Evolutionary conservation across 2,888 invertebrate species (phyloP), one percentile per base, ranked within the genome.

Genomic region (Myathropa florea): DNA sequence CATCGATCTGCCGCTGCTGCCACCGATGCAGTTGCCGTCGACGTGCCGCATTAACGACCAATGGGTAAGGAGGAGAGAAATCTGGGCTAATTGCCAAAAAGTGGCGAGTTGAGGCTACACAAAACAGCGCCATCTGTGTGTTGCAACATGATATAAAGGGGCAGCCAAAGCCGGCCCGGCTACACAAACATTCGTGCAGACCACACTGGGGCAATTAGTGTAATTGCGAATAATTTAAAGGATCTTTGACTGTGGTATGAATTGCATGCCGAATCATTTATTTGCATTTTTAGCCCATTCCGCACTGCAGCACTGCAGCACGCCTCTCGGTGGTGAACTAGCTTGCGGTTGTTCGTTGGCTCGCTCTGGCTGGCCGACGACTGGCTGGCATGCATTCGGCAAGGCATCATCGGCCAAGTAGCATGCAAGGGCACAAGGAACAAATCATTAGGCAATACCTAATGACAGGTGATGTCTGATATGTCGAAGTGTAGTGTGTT

Each of bases 161-260:
- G 53, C 67, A 68, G 30, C 55, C 12, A 60, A 57, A 76, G 53
- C 28, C 33, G 24, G 7, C 68, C 28, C 33, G 24, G 7, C 68
- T 10, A 67, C 61, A 36, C 46, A 67, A 63, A 46, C 67, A 79
- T 78, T 86, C 86, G 86, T 86, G 86, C 83, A 55, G 83, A 67
- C 83, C 83, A 83, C 77, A 82, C 70, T 53, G 70, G 75, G 78
- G 87, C 87, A 87, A 87, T 87, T 87, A 87, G 87, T 76, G 83
- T 87, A 87, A 87, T 87, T 87, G 84, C 77, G 73, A 81, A 87
- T 88, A 88, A 88, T 88, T 88, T 88, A 80, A 88, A 88, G 88
- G 88, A 88, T 88, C 82, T 88, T 88, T 88, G 88, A 87, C 87
- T 87, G 82, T 82, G 65, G 84, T 87, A 80, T 88, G 83, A 87